These are phyloP conservation scores for Pelecanoides urinatrix DNA, from an alignment of 2,113 vertebrate species.

Conservation along the genomic window DNA sequence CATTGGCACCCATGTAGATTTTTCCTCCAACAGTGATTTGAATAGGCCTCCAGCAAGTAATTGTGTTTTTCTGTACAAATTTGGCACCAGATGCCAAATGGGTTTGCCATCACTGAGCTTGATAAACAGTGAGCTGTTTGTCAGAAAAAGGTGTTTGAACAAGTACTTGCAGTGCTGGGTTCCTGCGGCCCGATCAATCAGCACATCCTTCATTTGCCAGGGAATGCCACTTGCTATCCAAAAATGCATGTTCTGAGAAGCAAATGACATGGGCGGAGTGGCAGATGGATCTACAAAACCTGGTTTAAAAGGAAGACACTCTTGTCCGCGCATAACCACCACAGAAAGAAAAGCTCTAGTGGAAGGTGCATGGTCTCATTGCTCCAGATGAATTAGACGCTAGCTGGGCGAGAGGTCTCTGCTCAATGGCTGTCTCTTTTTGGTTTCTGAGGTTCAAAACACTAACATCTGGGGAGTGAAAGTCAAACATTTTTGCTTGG, in stretches of 20 bases:
- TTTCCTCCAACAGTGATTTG: not conserved
- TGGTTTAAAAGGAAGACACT: not conserved
- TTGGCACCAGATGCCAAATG: not conserved
- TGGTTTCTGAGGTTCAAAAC: not conserved
- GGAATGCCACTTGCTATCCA: not conserved
- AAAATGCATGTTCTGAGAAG: not conserved
- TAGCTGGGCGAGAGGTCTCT: not conserved
- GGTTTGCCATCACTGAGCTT: not conserved
- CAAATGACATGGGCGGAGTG: not conserved
- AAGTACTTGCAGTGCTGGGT: not conserved
- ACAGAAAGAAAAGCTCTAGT: not conserved
- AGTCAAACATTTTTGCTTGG: not conserved
- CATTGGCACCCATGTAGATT: not conserved
- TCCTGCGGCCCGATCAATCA: not conserved
- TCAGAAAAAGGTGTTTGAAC: not conserved
- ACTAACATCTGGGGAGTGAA: not conserved
- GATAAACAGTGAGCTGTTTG: not conserved
- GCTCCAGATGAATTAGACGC: not conserved
- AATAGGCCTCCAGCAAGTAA: not conserved
- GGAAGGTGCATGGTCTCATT: not conserved
- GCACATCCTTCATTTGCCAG: not conserved
- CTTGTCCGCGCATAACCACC: fast-evolving
- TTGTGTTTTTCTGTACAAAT: not conserved
- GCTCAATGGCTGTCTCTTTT: not conserved
- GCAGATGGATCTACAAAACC: not conserved